A percentile compares a stretch with the other conserved stretches of the same genome.
Evolutionary conservation across 2,113 vertebrate species (phyloP).

Genomic region (Pungitius pungitius): DNA sequence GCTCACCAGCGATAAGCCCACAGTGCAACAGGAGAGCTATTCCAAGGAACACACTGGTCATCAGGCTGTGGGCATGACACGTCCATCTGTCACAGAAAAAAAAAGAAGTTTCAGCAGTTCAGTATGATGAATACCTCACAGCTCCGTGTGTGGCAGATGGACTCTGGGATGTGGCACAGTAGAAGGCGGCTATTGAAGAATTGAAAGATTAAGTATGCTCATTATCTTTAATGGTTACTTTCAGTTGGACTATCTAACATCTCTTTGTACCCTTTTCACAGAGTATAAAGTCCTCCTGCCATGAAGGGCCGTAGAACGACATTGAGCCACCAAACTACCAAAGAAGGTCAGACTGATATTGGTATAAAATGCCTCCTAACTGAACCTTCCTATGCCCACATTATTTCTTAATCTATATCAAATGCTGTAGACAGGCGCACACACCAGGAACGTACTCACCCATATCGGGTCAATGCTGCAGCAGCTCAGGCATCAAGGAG

Average conservation of each 20-base stretch:
- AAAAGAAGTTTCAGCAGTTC: not conserved
- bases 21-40: constrained; percentile 87
- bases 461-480: constrained; percentile 81
- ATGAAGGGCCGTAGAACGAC: not conserved
- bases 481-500: constrained; percentile 87
- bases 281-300: not conserved
- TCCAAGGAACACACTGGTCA: constrained; percentile 83
- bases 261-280: not conserved
- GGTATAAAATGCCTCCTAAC: not conserved
- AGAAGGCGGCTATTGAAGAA: constrained; percentile 71
- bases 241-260: not conserved
- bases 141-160: constrained; percentile 66
- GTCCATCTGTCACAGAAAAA: constrained; percentile 78
- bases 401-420: too few species aligned
- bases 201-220: not conserved
- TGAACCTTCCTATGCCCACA: not conserved
- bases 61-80: constrained; percentile 84
- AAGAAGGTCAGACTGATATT: not conserved
- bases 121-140: not conserved
- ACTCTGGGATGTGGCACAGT: constrained; percentile 89
- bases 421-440: not conserved
- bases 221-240: not conserved
- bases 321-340: not conserved
- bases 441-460: constrained; percentile 50
- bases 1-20: constrained; percentile 88